Evolutionary conservation across 2,113 vertebrate genomes (phyloP), one percentile per base, ranked within the genome.

Genomic region (Nerophis lumbriciformis): DNA sequence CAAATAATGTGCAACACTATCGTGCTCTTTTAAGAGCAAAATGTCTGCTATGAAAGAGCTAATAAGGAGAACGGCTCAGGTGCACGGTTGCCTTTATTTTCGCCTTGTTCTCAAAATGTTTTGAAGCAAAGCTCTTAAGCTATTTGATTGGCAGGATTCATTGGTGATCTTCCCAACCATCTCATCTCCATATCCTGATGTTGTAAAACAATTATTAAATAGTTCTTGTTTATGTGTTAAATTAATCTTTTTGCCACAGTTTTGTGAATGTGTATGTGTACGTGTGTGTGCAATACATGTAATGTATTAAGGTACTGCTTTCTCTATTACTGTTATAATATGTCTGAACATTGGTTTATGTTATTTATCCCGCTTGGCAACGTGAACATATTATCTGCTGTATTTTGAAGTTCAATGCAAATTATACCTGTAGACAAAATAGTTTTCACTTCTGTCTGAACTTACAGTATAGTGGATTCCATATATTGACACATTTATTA

Each of bases 101-200:
- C 10, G 10, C 3, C 11, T 11, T 45, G 8, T 12, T 63, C 36
- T 52, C 62, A 39, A 58, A 42, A 66, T 68, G 55, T 72, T 56
- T 44, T 44, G 9, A 42, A 16, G 56, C 51, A 61, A 63, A 77
- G 66, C 67, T 74, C 49, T 66, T 56, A 56, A 45, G 42, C 12
- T 4, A 45, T 45, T 45, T 44, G 10, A 11, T 19, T 44, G 38
- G 19, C 10, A 44, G 12, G 6, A 69, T 48, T 71, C 50, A 35
- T 57, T 62, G 53, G 66, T 65, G 48, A 57, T 42, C 14, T 19
- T 4, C 15, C 7, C 39, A 45, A 44, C 39, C 39, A 21, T 39
- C 15, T 12, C 9, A 19, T 8, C 53, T 54, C 53, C 15, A 54
- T n/a, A 56, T 19, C 37, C 16, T n/a, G 42, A 44, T 9, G n/a